Evolutionary conservation across 2,113 vertebrate species (phyloP).

Genomic region (Hyaena hyaena): DNA sequence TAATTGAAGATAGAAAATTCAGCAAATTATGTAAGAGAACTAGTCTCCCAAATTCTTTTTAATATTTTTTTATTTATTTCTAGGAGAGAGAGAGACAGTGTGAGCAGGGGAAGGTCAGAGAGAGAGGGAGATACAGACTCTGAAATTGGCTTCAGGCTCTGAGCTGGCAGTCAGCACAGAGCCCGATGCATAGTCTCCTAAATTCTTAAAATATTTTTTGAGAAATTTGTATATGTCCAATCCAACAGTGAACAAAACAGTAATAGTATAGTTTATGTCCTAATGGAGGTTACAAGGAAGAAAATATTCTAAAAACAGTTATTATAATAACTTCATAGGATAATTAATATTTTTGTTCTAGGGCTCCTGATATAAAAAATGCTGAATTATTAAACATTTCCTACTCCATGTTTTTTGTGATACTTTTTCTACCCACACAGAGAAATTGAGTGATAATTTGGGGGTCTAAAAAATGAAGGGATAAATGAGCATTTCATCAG

Average conservation of each 20-base stretch:
- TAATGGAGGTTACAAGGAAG: background rate
- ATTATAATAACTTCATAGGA: background rate
- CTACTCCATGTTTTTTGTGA: background rate
- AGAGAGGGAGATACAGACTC: too few relatives aligned
- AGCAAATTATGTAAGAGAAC: background rate
- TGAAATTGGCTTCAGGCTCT: too few relatives aligned
- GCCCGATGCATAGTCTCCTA: background rate
- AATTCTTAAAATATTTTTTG: background rate
- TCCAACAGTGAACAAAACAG: background rate
- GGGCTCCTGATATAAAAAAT: background rate
- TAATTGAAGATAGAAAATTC: background rate
- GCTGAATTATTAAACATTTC: background rate
- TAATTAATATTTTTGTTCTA: background rate
- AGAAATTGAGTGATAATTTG: background rate
- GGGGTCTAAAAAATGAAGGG: background rate
- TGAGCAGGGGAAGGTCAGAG: too few relatives aligned
- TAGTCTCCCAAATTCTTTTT: background rate
- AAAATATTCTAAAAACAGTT: background rate
- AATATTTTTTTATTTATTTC: too few relatives aligned
- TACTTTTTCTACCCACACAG: background rate
- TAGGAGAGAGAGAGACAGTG: too few relatives aligned
- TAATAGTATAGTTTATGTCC: background rate
- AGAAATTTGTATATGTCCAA: background rate
- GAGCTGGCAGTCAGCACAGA: too few relatives aligned
- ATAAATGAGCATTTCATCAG: slow-evolving; percentile 14